These are phyloP conservation scores for Catharus bicknelli DNA, from an alignment of 2,113 vertebrate genomes.

Conservation along the genomic window DNA sequence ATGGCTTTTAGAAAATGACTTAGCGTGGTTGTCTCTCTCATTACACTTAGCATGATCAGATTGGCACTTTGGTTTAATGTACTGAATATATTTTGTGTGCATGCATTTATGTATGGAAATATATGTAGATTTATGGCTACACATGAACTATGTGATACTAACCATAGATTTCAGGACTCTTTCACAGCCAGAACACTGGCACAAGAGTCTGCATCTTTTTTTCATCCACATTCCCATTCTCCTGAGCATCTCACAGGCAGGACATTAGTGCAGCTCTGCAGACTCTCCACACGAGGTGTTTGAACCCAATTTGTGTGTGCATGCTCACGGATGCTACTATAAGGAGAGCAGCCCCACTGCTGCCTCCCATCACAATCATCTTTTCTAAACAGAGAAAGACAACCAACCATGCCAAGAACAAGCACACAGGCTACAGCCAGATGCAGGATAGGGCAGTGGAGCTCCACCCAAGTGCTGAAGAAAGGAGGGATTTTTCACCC, in stretches of 20 bases:
- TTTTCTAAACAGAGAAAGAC: background rate
- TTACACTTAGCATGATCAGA: background rate
- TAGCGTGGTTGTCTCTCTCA: background rate
- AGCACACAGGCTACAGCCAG: background rate
- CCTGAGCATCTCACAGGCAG: background rate
- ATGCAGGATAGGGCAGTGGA: rapidly evolving
- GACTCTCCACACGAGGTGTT: background rate
- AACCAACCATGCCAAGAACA: background rate
- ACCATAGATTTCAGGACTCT: background rate
- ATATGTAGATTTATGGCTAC: conserved; percentile 17
- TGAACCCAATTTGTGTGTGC: background rate
- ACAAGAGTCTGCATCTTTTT: background rate
- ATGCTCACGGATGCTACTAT: background rate
- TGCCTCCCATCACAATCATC: background rate
- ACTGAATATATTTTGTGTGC: background rate
- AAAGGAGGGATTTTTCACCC: background rate
- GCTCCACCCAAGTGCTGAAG: background rate
- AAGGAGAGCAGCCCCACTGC: background rate
- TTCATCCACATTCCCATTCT: background rate
- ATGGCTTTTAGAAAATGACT: background rate
- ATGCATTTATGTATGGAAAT: conserved; percentile 13
- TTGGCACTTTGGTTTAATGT: background rate
- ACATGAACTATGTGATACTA: background rate
- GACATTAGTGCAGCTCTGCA: background rate
- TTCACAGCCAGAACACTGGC: background rate